Conservation (phyloP, 2,113 vertebrate genomes). For the Ahaetulla prasina region DNA sequence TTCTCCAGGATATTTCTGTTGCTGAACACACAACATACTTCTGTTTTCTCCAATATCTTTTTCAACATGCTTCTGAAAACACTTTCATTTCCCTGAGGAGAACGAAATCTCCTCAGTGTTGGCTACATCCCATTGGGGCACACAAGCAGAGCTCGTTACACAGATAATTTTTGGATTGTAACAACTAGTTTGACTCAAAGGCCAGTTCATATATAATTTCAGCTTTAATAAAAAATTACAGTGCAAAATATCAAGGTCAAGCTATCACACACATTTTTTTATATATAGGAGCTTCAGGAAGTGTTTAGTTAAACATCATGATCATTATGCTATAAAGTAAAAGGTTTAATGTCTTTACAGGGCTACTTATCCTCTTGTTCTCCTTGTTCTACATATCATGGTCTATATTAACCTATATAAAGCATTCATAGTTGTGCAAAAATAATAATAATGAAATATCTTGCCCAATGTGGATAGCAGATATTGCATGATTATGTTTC, state of each 20-base stretch:
- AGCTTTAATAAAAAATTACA: neutral
- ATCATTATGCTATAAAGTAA: neutral
- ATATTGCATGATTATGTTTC: too few species aligned
- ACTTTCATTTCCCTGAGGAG: neutral
- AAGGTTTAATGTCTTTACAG: neutral
- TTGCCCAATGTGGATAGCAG: neutral
- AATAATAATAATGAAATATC: too few species aligned
- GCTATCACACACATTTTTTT: neutral
- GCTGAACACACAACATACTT: neutral
- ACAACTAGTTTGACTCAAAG: neutral
- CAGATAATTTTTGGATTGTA: neutral
- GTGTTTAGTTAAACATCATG: neutral
- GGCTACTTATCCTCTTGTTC: neutral
- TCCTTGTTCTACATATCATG: neutral
- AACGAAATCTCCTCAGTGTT: neutral
- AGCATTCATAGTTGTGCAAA: neutral
- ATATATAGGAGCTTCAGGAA: neutral
- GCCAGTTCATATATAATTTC: neutral
- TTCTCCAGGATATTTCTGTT: neutral
- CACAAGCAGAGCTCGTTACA: neutral
- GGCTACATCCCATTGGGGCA: neutral
- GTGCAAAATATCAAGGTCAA: neutral
- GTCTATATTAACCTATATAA: neutral
- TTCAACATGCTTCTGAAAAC: neutral
- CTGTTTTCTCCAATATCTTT: neutral